Base-by-base conservation (phyloP, 2,113 vertebrate genomes). In the Tetraodon nigroviridis region DNA sequence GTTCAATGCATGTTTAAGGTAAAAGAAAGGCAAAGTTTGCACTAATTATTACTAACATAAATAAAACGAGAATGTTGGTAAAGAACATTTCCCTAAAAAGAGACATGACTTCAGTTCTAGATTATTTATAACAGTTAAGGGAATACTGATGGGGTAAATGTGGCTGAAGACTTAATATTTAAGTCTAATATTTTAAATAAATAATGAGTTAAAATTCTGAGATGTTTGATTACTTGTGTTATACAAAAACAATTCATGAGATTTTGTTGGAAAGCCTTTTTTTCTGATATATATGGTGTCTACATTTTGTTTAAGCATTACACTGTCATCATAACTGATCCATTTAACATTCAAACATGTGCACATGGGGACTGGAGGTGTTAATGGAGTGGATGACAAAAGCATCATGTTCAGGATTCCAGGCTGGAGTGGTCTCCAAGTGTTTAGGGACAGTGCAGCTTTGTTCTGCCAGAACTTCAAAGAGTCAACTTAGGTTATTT, bases 391-490 rank as follows among this genome's bases (percentile, higher is more conserved):
- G 82, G 80, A 76, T 86, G 87, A 86, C 84, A 86, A 69, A 79
- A 64, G 70, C 71, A 79, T 85, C 85, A 67, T 84, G 83, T 86
- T 84, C 77, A 65, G 76, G 84, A 89, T 87, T 89, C 87, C 84
- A 79, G 74, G 57, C 69, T 83, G 61, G 67, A 89, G 82, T 84
- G 77, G 85, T 82, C 64, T 79, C 56, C 79, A 78, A 88, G 85
- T 81, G 85, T 71, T 73, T 81, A 74, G 84, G 83, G 84, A 78
- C 86, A 82, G 70, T 55, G 61, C 76, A 73, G 73, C 87, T 88
- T 90, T 90, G 88, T 90, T 85, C 84, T 81, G 75, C 73, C 81
- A 71, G 64, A 58, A 84, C 88, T 84, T 90, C 88, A 90, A 90
- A 91, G 78, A 72, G 73, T 71, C 66, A 41, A 48, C 70, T 81